Evolutionary conservation across 2,888 invertebrate genomes (phyloP).

Genomic region (Orthosia cruda): DNA sequence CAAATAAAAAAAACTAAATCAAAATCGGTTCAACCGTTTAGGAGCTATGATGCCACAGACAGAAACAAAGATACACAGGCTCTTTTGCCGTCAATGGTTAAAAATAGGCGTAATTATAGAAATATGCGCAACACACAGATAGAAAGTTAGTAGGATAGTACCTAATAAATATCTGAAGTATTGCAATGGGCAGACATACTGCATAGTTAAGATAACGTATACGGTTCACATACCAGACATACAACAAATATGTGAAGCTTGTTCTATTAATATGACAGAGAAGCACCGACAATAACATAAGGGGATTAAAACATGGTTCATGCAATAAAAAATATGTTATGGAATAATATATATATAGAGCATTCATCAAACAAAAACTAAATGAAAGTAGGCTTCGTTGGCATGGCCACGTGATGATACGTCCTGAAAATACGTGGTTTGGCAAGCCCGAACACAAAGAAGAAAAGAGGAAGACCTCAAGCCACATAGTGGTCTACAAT

Average conservation of each 20-base stretch:
- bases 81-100: too few relatives aligned
- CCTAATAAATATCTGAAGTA: conserved; percentile 1
- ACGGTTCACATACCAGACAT: background rate
- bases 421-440: too few relatives aligned
- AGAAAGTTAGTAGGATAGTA: background rate
- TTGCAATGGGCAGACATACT: background rate
- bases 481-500: too few relatives aligned
- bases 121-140: background rate
- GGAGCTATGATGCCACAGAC: too few relatives aligned
- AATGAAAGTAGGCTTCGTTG: too few relatives aligned
- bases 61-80: too few relatives aligned
- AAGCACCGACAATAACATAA: background rate
- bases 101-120: background rate
- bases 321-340: background rate
- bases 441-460: too few relatives aligned
- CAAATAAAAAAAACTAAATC: too few relatives aligned
- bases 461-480: too few relatives aligned
- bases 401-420: too few relatives aligned
- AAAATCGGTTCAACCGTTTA: too few relatives aligned
- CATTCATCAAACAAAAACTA: too few relatives aligned
- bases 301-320: background rate
- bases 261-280: background rate
- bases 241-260: background rate
- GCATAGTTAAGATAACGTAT: background rate
- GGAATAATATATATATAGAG: background rate